Evolutionary conservation across 2,113 vertebrate genomes (phyloP), one percentile per base, ranked within the genome.

Genomic region (Ictidomys tridecemlineatus): DNA sequence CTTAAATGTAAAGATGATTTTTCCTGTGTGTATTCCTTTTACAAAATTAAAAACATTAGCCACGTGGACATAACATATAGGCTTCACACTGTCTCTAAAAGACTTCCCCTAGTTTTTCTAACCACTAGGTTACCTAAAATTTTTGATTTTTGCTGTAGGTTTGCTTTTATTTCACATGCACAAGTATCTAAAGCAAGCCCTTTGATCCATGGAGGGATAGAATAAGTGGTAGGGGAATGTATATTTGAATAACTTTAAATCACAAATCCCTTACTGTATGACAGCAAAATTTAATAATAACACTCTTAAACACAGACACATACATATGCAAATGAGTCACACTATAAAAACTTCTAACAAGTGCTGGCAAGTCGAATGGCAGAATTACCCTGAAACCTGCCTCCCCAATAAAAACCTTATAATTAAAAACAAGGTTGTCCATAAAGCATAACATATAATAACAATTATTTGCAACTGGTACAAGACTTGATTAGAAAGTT

Each of bases 401-500:
- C 92, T 97, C 85, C 95, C 83, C 79, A 96, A 96, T 98, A 98
- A 98, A 97, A 98, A 98, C 95, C 91, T 96, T 76, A 30, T 94
- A 97, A 96, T 97, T 96, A 94, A 95, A 98, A 97, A 96, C 96
- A 97, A 92, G 83, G 51, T 72, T 91, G 83, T 89, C 85, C 70
- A 87, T 95, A 96, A 96, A 94, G 70, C 51, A 45, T 58, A 95
- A 45, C 85, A 91, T 95, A 94, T 77, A 94, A 90, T 78, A 91
- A 83, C 45, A 96, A 95, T 97, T 95, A 96, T 45, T 69, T 87
- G 77, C 56, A 93, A 86, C 45, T 86, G 56, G 91, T 93, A 85
- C 4, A 72, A 80, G 85, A 70, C 56, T 93, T 83, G 74, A 93
- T 97, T 97, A 96, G 86, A 96, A 96, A 96, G 70, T 91, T 91